Conservation (phyloP, 2,797 vertebrate species). For the Balearica regulorum region DNA sequence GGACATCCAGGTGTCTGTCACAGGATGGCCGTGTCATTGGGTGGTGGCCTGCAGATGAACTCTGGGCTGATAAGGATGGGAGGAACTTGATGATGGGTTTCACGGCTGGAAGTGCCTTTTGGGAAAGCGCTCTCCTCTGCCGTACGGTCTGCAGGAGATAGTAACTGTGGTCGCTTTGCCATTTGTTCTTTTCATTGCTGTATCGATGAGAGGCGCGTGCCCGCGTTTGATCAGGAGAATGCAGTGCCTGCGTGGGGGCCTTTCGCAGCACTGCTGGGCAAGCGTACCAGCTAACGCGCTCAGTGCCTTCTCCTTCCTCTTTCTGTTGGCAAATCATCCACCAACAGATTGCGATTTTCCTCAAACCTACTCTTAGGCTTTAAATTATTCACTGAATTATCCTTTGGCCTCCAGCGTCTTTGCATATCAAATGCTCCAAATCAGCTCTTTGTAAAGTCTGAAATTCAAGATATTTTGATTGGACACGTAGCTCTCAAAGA, state of each 20-base stretch:
- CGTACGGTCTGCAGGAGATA: background rate
- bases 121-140: background rate
- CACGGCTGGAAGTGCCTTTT: background rate
- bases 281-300: background rate
- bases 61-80: background rate
- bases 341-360: conserved; percentile 6
- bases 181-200: background rate
- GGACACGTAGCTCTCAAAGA: background rate
- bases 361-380: background rate
- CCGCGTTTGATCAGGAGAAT: background rate
- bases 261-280: background rate
- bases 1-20: rapidly evolving
- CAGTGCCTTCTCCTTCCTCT: background rate
- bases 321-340: background rate
- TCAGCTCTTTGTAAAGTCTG: conserved; percentile 34
- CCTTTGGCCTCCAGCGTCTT: conserved; percentile 38
- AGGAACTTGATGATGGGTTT: background rate
- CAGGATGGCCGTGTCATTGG: background rate
- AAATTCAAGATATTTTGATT: conserved; percentile 28
- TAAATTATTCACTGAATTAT: conserved; percentile 52
- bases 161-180: background rate
- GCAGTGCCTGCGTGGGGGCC: background rate
- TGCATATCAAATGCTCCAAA: conserved; percentile 38
- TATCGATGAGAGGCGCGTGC: rapidly evolving
- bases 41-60: background rate